Conservation (phyloP, 2,888 invertebrate genomes). For the Dynastes tityus region DNA sequence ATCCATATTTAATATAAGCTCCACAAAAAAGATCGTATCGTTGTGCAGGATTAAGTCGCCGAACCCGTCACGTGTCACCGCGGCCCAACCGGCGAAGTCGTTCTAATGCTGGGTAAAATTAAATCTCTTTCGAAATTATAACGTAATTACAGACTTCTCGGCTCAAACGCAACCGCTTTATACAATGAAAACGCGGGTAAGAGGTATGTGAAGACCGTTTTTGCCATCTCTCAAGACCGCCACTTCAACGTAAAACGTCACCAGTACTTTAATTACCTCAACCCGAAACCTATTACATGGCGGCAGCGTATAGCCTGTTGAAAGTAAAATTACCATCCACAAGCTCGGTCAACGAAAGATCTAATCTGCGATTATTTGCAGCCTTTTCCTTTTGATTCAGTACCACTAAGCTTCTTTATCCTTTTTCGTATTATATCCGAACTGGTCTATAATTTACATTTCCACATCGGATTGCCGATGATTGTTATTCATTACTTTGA, state of each 20-base stretch:
- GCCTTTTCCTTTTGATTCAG: background rate
- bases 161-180: slow-evolving; percentile 5
- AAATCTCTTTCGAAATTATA: slow-evolving; percentile 31
- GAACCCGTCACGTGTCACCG: slow-evolving; percentile 17
- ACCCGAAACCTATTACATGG: slow-evolving; percentile 25
- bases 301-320: slow-evolving; percentile 10
- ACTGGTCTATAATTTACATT: slow-evolving; percentile 10
- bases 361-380: slow-evolving; percentile 32
- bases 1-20: slow-evolving; percentile 4
- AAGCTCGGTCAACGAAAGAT: slow-evolving; percentile 31
- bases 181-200: slow-evolving; percentile 24
- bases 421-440: background rate
- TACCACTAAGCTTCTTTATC: background rate
- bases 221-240: slow-evolving; percentile 2
- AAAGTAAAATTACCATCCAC: slow-evolving; percentile 39
- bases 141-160: slow-evolving; percentile 39
- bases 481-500: slow-evolving; percentile 20
- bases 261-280: slow-evolving; percentile 24
- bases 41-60: slow-evolving; percentile 2
- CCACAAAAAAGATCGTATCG: slow-evolving; percentile 10
- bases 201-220: slow-evolving; percentile 22
- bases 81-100: background rate
- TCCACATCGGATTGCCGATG: background rate
- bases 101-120: slow-evolving; percentile 21
- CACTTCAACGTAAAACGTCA: slow-evolving; percentile 19